Evolutionary conservation across 1,140 invertebrate genomes (phyloP), one percentile per base, ranked within the genome.

Genomic region (Batillaria attramentaria): DNA sequence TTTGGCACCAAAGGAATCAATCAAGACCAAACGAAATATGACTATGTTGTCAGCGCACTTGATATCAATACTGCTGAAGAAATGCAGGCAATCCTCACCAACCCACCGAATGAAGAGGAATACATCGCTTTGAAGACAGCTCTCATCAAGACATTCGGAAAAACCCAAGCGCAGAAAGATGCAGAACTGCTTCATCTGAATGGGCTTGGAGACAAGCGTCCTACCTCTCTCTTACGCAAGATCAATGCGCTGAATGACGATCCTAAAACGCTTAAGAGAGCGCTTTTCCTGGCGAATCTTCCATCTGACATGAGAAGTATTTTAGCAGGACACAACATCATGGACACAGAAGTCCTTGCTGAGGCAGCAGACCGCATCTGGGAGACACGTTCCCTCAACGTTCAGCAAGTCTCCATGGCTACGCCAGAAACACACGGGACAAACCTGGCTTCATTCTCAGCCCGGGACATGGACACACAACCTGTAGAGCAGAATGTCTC

Each of bases 301-400:
- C 46, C 46, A 13, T 50, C 46, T 50, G 46, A 50, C 46, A 13
- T 50, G 24, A 10, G 46, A 54, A n/a, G 46, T 54, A 62, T 62
- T 62, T 62, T 62, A n/a, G 57, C 57, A 0, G 57, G 57, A 62
- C 57, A 62, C n/a, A 62, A 62, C 57, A 65, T 65, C 62, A 20
- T 35, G 37, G 31, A 65, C 62, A 65, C 62, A 65, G 62, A 65
- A 31, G n/a, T 35, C 3, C 31, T 65, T 65, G 62, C 62, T 65
- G 62, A 65, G 62, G 62, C 62, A 62, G 57, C 57, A 62, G 57
- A 62, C 57, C 57, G 57, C 57, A 65, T 65, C 28, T 65, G 62
- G 62, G 62, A 65, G 28, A 35, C 62, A 65, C 62, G 31, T 33
- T 18, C 62, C 37, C 31, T 35, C 20, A 35, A 35, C 31, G 62